Percentiles rank a stretch among this genome's conserved stretches.
These are phyloP conservation scores for Astreopora myriophthalma DNA, from an alignment of 64 coral and sea anemone genomes.

Conservation along the genomic window DNA sequence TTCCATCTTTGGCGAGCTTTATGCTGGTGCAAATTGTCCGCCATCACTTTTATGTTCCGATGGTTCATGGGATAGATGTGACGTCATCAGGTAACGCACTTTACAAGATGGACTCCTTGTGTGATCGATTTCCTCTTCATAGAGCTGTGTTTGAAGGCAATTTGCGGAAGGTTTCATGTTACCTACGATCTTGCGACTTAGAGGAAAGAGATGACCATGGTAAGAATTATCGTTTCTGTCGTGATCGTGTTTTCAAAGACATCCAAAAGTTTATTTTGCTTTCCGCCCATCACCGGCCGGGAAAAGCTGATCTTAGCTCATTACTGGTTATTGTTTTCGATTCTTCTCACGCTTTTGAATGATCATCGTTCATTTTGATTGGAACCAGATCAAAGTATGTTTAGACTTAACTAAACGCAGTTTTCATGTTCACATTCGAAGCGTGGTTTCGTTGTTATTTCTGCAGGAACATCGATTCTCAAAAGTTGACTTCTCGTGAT, in stretches of 20 bases:
- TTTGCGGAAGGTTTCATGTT: slow-evolving; percentile 90
- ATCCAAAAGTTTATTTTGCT: slow-evolving; percentile 25
- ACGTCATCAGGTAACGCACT: background rate
- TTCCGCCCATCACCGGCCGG: background rate
- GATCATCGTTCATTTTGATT: background rate
- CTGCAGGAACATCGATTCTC: background rate
- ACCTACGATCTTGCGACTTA: slow-evolving; percentile 80
- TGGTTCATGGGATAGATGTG: background rate
- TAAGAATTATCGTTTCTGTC: slow-evolving; percentile 17
- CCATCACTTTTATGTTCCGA: background rate
- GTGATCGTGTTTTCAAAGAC: background rate
- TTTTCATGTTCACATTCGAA: background rate
- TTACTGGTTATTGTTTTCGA: background rate
- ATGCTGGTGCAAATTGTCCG: background rate
- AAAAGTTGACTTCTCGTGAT: background rate
- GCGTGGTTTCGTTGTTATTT: background rate
- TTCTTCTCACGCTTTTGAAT: slow-evolving; percentile 2
- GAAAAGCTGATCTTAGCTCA: background rate
- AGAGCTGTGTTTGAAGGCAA: slow-evolving; percentile 97
- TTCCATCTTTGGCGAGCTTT: slow-evolving; percentile 72
- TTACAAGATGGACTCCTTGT: slow-evolving; percentile 14
- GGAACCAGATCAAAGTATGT: background rate
- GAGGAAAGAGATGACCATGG: slow-evolving; percentile 87
- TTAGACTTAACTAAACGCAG: background rate
- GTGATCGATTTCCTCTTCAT: slow-evolving; percentile 90